Evolutionary conservation across 1,140 invertebrate species (phyloP).

Genomic region (Temnothorax curvispinosus): DNA sequence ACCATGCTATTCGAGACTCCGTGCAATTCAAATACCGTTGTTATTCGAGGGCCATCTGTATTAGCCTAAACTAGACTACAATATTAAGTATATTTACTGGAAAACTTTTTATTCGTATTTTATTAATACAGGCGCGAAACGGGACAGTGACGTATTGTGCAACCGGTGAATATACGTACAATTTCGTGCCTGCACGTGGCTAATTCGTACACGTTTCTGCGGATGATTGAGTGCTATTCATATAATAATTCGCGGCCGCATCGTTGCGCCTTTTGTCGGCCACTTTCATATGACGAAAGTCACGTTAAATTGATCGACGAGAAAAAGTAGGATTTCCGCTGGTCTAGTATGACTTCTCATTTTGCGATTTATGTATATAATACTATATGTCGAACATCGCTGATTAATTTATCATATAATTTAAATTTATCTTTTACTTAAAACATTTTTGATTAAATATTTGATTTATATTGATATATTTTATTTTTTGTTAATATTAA

Average conservation of each 20-base stretch:
- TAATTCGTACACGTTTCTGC: conserved; percentile 13
- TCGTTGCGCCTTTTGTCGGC: conserved; percentile 17
- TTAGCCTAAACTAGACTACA: neutral
- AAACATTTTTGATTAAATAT: conserved; percentile 2
- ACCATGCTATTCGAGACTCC: too few relatives aligned
- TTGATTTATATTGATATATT: neutral
- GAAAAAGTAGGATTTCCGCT: neutral
- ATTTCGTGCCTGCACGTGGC: neutral
- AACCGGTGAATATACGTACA: neutral
- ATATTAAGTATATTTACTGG: neutral
- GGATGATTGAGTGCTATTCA: conserved; percentile 44
- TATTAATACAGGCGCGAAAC: neutral
- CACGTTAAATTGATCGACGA: conserved; percentile 33
- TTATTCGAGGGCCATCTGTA: too few relatives aligned
- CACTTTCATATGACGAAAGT: conserved; percentile 8
- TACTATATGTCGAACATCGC: neutral
- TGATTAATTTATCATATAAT: neutral
- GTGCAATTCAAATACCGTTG: too few relatives aligned
- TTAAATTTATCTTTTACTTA: neutral
- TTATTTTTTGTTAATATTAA: neutral
- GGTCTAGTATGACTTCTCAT: neutral
- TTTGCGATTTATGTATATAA: neutral
- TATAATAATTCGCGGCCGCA: conserved; percentile 8
- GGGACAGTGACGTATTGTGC: neutral
- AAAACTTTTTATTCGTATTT: neutral